Base-by-base conservation (phyloP, 2,797 vertebrate species). In the Pipistrellus nathusii region DNA sequence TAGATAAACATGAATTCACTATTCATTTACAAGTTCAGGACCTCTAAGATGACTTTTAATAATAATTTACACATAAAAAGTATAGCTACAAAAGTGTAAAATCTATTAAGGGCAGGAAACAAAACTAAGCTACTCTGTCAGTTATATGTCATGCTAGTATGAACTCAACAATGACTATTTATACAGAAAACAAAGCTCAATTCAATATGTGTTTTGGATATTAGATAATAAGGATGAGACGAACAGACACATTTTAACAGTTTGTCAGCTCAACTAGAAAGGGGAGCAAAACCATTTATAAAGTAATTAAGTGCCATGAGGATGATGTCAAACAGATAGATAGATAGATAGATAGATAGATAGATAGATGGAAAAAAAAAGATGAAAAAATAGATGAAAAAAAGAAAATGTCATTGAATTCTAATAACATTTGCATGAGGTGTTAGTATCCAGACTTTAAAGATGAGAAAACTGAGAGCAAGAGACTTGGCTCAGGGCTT, bases 241-340 rank as follows among this genome's bases (percentile, higher is more conserved):
- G 27, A 44, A n/a, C 4, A 64, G 27, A 80, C 12, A 27, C 57
- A 77, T 93, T 57, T 86, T 46, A 76, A 15, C 87, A 93, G 48
- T 76, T 85, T 59, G 51, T 88, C 53, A 64, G 57, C 14, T 89
- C 46, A 62, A 86, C 64, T 62, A 77, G 14, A 91, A 69, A 95
- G 32, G 21, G 69, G 9, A 91, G 25, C 69, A 21, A 93, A 93
- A 71, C 8, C 9, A 62, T 48, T 88, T 62, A 72, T 85, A 78
- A 83, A 93, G 64, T 76, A 92, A 92, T 91, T 55, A 57, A 53
- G 20, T 83, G n/a, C n/a, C 72, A 8, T 66, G 51, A 93, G n/a
- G 8, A 72, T 46, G 53, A 80, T 41, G 17, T 68, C 73, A 82
- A 94, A 94, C 14, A 5, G 18, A 75, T 41, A 27, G 88, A 41